Base-by-base conservation (phyloP, 2,113 vertebrate species). In the Leiothrix lutea region DNA sequence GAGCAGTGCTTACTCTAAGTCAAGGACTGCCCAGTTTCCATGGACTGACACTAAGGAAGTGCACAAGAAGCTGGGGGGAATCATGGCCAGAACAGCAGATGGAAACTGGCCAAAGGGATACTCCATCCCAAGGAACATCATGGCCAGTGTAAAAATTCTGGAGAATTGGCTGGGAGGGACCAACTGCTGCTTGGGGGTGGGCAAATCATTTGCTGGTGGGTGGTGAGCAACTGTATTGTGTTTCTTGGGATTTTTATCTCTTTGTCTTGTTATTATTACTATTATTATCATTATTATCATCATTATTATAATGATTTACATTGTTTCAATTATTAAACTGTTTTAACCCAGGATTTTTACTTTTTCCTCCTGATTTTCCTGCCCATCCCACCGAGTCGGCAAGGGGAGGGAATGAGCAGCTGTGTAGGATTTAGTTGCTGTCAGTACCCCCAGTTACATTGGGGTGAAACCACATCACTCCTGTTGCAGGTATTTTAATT, bases 361-460 rank as follows among this genome's bases (percentile, higher is more conserved):
- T 31, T 51, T 75, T 9, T 19, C 0, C 2, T 5, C 5, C 14
- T 3, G 5, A 23, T 69, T 53, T 53, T 69, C 5, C 12, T 75
- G 40, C 12, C 21, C n/a, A 75, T 69, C 40, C 11, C 54, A 35
- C 29, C 0, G 2, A 61, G 14, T 6, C 28, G 9, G 8, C 38
- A 61, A 29, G 24, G 3, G 3, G 13, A 40, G 8, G 40, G 17
- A 67, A 11, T 29, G 45, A 40, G 11, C 24, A 61, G 38, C 25
- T 82, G 21, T 22, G 11, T 31, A 47, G 40, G 40, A 47, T 40
- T 60, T 18, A 4, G n/a, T 7, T 26, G 28, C 45, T 67, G 13
- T 15, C 40, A 40, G 14, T 40, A 8, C 2, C 3, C 3, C 8
- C 22, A 25, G 14, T 2, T 2, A 9, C 1, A 13, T 24, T 25